These are phyloP conservation scores for Spisula subtruncata DNA, from an alignment of 2,888 invertebrate genomes.

Conservation along the genomic window DNA sequence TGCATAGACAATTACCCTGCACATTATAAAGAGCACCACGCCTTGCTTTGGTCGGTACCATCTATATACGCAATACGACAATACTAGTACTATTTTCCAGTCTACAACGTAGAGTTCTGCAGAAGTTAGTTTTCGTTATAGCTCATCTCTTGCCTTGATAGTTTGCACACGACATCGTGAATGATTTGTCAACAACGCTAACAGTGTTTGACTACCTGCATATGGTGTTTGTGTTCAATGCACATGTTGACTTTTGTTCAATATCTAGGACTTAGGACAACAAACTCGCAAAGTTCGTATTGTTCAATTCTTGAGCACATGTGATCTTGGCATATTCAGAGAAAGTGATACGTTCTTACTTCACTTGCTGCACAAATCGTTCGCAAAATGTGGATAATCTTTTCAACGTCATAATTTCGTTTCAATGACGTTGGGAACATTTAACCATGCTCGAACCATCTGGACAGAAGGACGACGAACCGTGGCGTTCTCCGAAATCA, in stretches of 20 bases:
- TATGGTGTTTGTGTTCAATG: too few species aligned
- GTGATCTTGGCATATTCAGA: not conserved
- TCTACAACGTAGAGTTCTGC: not conserved
- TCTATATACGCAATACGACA: not conserved
- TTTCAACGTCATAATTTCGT: constrained; percentile 13
- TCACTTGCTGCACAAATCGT: not conserved
- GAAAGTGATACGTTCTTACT: not conserved
- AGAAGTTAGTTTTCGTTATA: not conserved
- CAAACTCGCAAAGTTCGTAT: not conserved
- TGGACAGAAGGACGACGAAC: not conserved
- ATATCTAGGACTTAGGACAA: not conserved
- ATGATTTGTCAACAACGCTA: not conserved
- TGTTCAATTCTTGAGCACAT: not conserved
- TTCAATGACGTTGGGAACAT: not conserved
- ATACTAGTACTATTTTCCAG: not conserved
- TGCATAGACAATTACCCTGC: too few species aligned
- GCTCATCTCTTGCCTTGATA: constrained; percentile 15
- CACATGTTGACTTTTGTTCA: not conserved
- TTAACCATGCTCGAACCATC: not conserved
- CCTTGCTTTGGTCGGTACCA: not conserved
- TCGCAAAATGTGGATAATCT: not conserved
- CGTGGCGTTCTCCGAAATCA: not conserved
- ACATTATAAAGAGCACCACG: not conserved
- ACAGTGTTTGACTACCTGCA: too few species aligned
- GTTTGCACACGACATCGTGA: not conserved